Evolutionary conservation across 2,113 vertebrate genomes (phyloP).

Genomic region (Pteruthius melanotis): DNA sequence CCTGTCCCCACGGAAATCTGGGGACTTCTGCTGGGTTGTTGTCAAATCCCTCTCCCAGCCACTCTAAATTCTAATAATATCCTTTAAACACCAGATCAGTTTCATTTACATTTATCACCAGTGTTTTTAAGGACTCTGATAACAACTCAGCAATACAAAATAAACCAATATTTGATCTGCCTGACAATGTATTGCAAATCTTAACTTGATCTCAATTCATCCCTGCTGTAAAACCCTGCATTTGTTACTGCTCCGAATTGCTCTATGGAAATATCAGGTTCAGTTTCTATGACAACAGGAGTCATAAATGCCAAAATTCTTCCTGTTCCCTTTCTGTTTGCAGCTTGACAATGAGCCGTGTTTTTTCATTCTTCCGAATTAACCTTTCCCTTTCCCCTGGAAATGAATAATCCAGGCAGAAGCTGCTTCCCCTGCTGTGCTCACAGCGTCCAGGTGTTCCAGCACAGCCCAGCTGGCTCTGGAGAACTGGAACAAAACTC

Average conservation of each 20-base stretch:
- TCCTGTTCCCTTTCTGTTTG: conserved; percentile 45
- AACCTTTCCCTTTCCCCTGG: conserved; percentile 22
- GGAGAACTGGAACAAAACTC: neutral
- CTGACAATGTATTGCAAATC: conserved; percentile 26
- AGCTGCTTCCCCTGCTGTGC: neutral
- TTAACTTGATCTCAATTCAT: conserved; percentile 52
- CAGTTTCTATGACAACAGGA: conserved; percentile 64
- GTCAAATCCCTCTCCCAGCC: neutral
- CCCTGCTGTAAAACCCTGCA: neutral
- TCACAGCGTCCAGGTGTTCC: neutral
- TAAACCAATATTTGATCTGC: conserved; percentile 8
- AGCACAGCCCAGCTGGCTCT: neutral
- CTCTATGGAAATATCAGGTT: conserved; percentile 60
- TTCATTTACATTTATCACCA: neutral
- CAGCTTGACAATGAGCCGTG: neutral
- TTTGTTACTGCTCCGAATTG: conserved; percentile 6
- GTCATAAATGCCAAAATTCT: conserved; percentile 63
- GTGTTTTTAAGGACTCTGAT: neutral
- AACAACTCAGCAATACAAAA: neutral
- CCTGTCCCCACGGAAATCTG: neutral
- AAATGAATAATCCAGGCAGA: neutral
- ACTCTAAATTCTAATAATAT: neutral
- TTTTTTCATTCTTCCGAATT: neutral
- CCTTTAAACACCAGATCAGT: neutral
- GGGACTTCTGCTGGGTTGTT: neutral